Conservation (phyloP, 2,113 vertebrate species). For the Pomatostomus ruficeps region DNA sequence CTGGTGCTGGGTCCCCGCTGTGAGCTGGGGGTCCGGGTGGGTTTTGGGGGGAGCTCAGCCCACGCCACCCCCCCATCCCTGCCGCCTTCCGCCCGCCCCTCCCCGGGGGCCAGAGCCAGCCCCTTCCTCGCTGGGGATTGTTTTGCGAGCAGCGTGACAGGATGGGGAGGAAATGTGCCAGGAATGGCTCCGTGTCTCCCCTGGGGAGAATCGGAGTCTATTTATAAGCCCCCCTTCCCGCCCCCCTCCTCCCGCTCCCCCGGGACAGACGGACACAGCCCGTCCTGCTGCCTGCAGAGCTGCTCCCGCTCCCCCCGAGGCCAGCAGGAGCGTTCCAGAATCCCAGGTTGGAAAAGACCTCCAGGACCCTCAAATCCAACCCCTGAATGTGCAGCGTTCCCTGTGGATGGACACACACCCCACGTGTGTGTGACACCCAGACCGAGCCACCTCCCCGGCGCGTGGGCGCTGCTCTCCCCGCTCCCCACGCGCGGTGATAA, state of each 20-base stretch:
- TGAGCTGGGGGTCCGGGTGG: fast-evolving
- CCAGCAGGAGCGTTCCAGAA: background rate
- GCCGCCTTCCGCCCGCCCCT: background rate
- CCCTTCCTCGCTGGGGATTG: slow-evolving; percentile 12
- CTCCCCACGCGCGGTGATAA: background rate
- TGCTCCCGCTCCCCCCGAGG: background rate
- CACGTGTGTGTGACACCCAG: fast-evolving
- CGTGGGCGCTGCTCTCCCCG: background rate
- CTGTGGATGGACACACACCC: background rate
- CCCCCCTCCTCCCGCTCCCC: background rate
- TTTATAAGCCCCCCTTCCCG: background rate
- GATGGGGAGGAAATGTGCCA: slow-evolving; percentile 65
- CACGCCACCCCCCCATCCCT: fast-evolving
- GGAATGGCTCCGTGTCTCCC: slow-evolving; percentile 40
- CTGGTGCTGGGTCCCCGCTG: fast-evolving
- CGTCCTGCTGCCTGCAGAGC: background rate
- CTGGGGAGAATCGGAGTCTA: background rate
- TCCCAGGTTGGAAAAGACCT: background rate
- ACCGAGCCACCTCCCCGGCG: fast-evolving
- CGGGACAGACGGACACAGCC: background rate
- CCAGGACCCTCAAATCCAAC: background rate
- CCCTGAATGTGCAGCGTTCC: fast-evolving
- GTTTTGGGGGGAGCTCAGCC: background rate
- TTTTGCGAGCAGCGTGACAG: slow-evolving; percentile 56
- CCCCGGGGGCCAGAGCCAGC: background rate